These are phyloP conservation scores for Accipiter virgatus DNA, from an alignment of 2,113 vertebrate species.

Conservation along the genomic window DNA sequence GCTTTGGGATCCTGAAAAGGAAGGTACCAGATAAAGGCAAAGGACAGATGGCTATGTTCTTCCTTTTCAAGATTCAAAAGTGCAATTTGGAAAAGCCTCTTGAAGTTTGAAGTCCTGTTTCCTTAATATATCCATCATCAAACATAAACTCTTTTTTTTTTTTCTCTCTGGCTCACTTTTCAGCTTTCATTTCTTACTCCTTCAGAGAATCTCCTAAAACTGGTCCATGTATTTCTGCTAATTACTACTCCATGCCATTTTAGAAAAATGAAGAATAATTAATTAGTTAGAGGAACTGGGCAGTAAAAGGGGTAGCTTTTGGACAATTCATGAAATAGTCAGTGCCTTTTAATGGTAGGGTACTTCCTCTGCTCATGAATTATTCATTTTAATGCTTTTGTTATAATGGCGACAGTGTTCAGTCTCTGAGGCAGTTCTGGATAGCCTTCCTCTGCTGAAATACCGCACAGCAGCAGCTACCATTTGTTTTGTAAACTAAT, in stretches of 20 bases:
- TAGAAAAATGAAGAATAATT: conserved; percentile 20
- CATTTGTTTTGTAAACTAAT: conserved; percentile 62
- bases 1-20: background rate
- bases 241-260: conserved; percentile 7
- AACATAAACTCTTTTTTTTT: background rate
- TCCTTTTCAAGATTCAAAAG: background rate
- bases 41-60: background rate
- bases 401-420: conserved; percentile 73
- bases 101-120: background rate
- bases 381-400: conserved; percentile 73
- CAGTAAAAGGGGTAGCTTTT: conserved; percentile 11
- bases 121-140: background rate
- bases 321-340: conserved; percentile 36
- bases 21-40: background rate
- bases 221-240: background rate
- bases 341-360: conserved; percentile 56
- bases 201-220: background rate
- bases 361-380: conserved; percentile 64
- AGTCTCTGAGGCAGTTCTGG: conserved; percentile 56
- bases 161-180: background rate
- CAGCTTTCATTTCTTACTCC: background rate
- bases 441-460: conserved; percentile 65
- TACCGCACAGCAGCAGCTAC: conserved; percentile 46
- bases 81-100: background rate
- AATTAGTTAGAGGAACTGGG: conserved; percentile 17